These are phyloP conservation scores for Lasiurus borealis DNA, from an alignment of 2,113 vertebrate genomes.

Conservation along the genomic window DNA sequence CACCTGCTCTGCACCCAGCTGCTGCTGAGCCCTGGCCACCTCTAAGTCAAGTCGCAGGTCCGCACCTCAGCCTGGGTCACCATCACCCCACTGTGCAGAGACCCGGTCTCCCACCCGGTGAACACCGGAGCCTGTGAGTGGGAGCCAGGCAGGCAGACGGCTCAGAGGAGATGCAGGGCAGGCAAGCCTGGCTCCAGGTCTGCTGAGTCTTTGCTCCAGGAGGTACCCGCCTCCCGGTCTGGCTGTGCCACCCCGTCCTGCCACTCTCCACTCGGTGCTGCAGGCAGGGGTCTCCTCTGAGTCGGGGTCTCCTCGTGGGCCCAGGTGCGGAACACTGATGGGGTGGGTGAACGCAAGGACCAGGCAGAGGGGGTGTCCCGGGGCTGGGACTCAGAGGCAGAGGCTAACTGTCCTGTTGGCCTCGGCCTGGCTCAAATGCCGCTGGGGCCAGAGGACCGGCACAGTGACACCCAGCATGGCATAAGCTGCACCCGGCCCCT, in stretches of 20 bases:
- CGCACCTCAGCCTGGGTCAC: background rate
- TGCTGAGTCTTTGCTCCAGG: background rate
- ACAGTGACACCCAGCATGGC: background rate
- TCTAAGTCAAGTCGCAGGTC: background rate
- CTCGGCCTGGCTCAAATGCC: background rate
- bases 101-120: background rate
- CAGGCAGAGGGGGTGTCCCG: background rate
- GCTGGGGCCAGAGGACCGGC: background rate
- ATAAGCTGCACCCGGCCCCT: background rate
- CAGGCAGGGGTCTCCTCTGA: background rate
- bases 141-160: background rate
- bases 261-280: background rate
- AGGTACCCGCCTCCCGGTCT: background rate
- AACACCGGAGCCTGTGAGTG: background rate
- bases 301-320: background rate
- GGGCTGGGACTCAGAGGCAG: background rate
- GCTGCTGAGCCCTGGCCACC: background rate
- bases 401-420: background rate
- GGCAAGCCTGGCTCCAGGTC: background rate
- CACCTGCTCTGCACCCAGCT: background rate
- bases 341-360: background rate
- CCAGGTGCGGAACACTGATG: background rate
- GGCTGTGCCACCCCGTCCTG: background rate
- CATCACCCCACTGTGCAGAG: background rate
- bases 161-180: background rate